Percentiles rank a stretch among this genome's conserved stretches.
phyloP scores from a whole-genome alignment of 1,140 invertebrate genomes.

The Latrodectus geometricus region DNA sequence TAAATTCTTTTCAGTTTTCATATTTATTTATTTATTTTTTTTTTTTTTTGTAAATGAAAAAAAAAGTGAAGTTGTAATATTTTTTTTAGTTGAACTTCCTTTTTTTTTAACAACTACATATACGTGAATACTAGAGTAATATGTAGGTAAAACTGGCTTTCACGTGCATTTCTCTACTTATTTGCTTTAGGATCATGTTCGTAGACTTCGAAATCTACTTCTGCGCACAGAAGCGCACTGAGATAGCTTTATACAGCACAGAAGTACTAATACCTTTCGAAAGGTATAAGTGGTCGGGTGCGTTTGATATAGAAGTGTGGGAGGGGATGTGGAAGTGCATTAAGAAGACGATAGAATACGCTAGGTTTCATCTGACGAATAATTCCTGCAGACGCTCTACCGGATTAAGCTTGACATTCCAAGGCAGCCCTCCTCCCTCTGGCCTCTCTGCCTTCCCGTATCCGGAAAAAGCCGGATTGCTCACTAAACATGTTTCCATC shows the following conservation, averaged over 20 bases:
- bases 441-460: background rate
- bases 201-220: no score
- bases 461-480: background rate
- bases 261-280: background rate
- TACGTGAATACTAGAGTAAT: no score
- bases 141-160: no score
- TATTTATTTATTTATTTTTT: no score
- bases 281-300: background rate
- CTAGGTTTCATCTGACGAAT: background rate
- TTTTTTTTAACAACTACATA: no score
- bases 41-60: no score
- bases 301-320: background rate
- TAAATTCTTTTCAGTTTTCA: no score
- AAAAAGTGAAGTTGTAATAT: no score
- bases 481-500: conserved; percentile 44
- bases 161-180: no score
- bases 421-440: background rate
- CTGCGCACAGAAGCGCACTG: background rate
- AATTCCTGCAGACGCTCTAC: conserved; percentile 34
- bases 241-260: background rate
- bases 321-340: background rate
- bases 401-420: conserved; percentile 19
- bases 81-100: no score
- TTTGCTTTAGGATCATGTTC: no score
- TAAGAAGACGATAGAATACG: background rate